These are phyloP conservation scores for Coenonympha arcania DNA, from an alignment of 2,888 invertebrate genomes.

Conservation along the genomic window DNA sequence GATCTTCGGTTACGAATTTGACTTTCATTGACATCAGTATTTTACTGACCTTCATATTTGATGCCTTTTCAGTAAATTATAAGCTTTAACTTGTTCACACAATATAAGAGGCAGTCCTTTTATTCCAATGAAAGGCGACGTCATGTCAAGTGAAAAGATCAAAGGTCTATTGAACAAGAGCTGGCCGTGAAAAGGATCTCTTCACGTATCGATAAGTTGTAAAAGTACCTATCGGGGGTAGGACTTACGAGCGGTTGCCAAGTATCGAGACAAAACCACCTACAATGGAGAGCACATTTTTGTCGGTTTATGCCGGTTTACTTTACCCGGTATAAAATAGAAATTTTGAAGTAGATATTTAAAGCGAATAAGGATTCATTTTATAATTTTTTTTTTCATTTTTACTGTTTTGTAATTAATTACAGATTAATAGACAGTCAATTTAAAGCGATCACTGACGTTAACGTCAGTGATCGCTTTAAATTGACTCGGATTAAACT, in stretches of 20 bases:
- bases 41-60: not conserved
- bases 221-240: constrained; percentile 4
- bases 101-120: constrained; percentile 2
- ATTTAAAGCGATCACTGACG: no score
- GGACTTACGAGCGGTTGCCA: constrained; percentile 5
- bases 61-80: constrained; percentile 8
- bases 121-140: constrained; percentile 9
- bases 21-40: no score
- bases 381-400: no score
- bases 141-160: constrained; percentile 22
- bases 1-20: no score
- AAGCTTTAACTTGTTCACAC: constrained; percentile 8
- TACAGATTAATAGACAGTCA: no score
- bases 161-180: constrained; percentile 17
- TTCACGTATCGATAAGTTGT: constrained; percentile 14
- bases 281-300: not conserved
- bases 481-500: no score
- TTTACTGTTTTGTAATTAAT: no score
- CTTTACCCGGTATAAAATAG: not conserved
- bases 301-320: not conserved
- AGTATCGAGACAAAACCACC: not conserved
- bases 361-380: no score
- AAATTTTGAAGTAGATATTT: not conserved
- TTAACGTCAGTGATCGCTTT: no score
- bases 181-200: constrained; percentile 14